Conservation (phyloP, 2,888 invertebrate genomes). For the Parnassius mnemosyne region DNA sequence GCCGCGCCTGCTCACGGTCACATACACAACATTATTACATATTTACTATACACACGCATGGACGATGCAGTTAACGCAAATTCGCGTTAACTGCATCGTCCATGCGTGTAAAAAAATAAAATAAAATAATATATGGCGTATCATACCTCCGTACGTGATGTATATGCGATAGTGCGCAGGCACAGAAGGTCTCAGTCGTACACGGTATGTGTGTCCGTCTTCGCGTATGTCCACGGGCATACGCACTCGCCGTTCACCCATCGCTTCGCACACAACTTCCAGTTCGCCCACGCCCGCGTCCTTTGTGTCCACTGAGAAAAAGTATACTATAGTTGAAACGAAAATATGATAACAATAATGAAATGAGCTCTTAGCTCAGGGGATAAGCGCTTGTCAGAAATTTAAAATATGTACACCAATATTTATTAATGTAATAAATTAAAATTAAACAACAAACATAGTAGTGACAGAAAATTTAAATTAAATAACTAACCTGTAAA, state of each 20-base stretch:
- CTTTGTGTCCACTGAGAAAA: slow-evolving; percentile 84
- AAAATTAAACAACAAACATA: no score
- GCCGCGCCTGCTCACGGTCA: slow-evolving; percentile 51
- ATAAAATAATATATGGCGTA: no score
- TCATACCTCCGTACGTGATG: slow-evolving; percentile 84
- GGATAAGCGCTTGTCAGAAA: no score
- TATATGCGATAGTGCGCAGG: slow-evolving; percentile 88
- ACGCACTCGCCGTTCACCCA: slow-evolving; percentile 85
- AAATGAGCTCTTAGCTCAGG: neutral
- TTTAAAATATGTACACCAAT: no score
- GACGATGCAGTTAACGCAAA: no score
- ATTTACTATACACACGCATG: no score
- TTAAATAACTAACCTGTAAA: slow-evolving; percentile 84
- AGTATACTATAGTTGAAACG: slow-evolving; percentile 27
- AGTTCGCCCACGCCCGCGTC: slow-evolving; percentile 92
- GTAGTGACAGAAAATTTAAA: neutral
- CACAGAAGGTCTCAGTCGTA: slow-evolving; percentile 91
- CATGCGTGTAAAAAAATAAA: no score
- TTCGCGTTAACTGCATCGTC: no score
- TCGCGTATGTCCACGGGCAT: slow-evolving; percentile 90
- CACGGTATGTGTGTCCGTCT: slow-evolving; percentile 88
- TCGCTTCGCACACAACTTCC: slow-evolving; percentile 92
- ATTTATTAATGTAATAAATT: no score
- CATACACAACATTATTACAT: no score
- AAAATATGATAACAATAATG: slow-evolving; percentile 11